Percentiles rank a stretch among this genome's conserved stretches.
These are phyloP conservation scores for Neopelma chrysocephalum DNA, from an alignment of 2,797 vertebrate genomes.

Conservation along the genomic window DNA sequence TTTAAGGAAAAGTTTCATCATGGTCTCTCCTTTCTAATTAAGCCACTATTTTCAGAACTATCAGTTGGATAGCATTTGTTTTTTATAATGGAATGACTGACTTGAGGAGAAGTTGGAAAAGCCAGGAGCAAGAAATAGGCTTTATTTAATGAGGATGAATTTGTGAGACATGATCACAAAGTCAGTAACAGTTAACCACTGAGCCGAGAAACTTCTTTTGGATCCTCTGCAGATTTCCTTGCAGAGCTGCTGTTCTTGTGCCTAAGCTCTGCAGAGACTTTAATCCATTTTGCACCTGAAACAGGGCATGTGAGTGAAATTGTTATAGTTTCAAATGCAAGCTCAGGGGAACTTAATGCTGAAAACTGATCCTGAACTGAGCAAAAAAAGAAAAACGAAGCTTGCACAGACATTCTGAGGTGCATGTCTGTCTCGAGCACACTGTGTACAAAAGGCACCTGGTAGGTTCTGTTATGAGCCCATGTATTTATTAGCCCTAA, in stretches of 20 bases:
- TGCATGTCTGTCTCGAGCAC: background rate
- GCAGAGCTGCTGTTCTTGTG: background rate
- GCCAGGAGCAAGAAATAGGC: background rate
- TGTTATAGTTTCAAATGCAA: background rate
- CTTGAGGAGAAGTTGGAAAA: background rate
- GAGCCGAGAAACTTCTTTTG: background rate
- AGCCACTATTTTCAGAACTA: background rate
- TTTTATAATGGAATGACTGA: background rate
- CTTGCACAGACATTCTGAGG: background rate
- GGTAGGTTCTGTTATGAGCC: background rate
- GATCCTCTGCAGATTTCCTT: background rate
- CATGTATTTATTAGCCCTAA: background rate
- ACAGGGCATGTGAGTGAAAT: background rate
- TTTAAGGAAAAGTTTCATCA: background rate
- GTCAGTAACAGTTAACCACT: background rate
- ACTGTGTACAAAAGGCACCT: background rate
- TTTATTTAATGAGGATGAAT: background rate
- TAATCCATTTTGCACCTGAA: background rate
- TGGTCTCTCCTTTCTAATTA: background rate
- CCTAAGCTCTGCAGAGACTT: background rate
- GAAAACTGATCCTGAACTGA: background rate
- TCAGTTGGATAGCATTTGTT: background rate
- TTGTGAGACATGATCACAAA: background rate
- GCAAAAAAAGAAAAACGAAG: background rate
- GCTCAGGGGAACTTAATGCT: background rate